A percentile compares a stretch with the other conserved stretches of the same genome.
Conservation (phyloP, 2,113 vertebrate genomes). For the Lepus americanus region DNA sequence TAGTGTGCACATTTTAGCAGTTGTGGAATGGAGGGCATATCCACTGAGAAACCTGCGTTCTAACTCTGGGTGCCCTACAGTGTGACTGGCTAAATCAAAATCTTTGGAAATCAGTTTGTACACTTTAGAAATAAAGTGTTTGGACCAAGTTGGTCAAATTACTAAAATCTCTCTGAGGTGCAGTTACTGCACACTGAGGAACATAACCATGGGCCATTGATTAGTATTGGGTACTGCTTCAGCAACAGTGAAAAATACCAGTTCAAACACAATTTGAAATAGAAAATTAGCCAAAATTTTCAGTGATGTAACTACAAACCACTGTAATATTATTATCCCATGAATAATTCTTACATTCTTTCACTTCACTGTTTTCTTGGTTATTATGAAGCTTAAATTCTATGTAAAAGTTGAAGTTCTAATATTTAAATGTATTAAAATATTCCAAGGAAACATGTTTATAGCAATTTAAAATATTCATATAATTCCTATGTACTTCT, state of each 20-base stretch:
- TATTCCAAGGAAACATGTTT: neutral
- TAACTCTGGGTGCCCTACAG: neutral
- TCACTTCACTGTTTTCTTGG: neutral
- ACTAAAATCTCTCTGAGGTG: neutral
- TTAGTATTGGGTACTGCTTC: neutral
- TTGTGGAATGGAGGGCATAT: neutral
- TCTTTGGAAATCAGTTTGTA: neutral
- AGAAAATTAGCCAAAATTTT: constrained; percentile 16
- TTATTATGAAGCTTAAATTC: constrained; percentile 46
- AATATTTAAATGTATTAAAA: constrained; percentile 28
- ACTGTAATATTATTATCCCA: neutral
- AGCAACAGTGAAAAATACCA: neutral
- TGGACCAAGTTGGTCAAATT: neutral
- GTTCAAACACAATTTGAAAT: neutral
- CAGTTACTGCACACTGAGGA: neutral
- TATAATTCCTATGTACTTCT: constrained; percentile 18
- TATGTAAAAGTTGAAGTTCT: constrained; percentile 10
- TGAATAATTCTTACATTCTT: neutral
- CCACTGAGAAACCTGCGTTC: neutral
- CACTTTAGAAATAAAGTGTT: neutral
- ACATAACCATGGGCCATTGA: neutral
- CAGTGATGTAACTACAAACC: neutral
- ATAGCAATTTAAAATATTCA: constrained; percentile 33
- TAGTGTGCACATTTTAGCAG: neutral
- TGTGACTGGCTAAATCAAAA: neutral